Conservation (phyloP, 2,888 invertebrate genomes). For the Ryuthela nishihirai region DNA sequence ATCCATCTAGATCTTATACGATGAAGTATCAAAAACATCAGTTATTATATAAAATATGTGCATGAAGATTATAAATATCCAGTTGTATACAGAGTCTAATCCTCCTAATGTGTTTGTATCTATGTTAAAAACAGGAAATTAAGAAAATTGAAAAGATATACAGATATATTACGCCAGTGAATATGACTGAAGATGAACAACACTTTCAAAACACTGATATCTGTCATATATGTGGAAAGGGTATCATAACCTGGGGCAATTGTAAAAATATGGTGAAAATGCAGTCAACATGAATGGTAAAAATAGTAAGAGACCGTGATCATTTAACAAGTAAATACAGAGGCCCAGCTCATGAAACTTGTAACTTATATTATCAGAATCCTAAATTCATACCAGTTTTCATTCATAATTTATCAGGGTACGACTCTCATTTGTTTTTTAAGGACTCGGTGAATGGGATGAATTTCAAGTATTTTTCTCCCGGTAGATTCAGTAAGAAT, state of each 20-base stretch:
- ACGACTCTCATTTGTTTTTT: constrained; percentile 18
- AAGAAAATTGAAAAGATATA: background rate
- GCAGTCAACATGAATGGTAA: too few species aligned
- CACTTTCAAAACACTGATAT: background rate
- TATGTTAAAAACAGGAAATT: background rate
- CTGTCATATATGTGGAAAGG: background rate
- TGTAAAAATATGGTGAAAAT: too few species aligned
- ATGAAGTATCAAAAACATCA: constrained; percentile 1
- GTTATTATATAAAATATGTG: background rate
- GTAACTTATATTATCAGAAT: constrained; percentile 4
- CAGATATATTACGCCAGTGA: background rate
- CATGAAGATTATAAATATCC: constrained; percentile 1
- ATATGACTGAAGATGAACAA: background rate
- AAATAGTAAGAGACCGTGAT: background rate
- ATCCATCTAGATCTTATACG: background rate
- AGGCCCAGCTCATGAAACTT: constrained; percentile 3
- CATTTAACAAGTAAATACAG: constrained; percentile 3
- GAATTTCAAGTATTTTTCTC: constrained; percentile 33
- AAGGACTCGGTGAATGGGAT: background rate
- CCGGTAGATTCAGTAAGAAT: too few species aligned
- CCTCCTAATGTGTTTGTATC: background rate
- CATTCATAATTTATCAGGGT: constrained; percentile 18
- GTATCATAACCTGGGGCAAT: background rate
- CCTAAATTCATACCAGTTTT: constrained; percentile 15
- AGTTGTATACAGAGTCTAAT: constrained; percentile 1